phyloP scores from a whole-genome alignment of 1,140 invertebrate genomes.

The Bombus cullumanus region DNA sequence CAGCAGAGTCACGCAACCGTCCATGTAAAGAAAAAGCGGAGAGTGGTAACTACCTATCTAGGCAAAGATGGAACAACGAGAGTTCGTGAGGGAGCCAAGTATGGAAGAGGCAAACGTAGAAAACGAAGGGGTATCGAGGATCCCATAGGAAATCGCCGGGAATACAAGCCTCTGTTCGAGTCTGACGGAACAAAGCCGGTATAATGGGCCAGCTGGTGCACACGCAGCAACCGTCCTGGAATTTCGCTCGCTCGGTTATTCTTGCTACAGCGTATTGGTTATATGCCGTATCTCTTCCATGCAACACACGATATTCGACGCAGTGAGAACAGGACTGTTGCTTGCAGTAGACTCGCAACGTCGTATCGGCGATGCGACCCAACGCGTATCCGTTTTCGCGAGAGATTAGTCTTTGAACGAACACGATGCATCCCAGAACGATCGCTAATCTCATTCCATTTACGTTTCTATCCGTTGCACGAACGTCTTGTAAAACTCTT shows the following conservation, averaged over 20 bases:
- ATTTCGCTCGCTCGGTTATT: slow-evolving; percentile 40
- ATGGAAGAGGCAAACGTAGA: slow-evolving; percentile 25
- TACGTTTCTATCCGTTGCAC: slow-evolving; percentile 18
- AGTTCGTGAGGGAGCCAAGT: background rate
- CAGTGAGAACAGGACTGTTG: slow-evolving; percentile 10
- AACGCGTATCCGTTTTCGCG: slow-evolving; percentile 48
- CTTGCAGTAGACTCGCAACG: slow-evolving; percentile 12
- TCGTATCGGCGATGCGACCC: slow-evolving; percentile 44
- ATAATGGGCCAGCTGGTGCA: slow-evolving; percentile 59
- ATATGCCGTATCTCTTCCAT: slow-evolving; percentile 9
- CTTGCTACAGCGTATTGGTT: slow-evolving; percentile 9
- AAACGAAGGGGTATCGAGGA: slow-evolving; percentile 57
- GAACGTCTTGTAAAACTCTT: slow-evolving; percentile 52
- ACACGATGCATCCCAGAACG: slow-evolving; percentile 61
- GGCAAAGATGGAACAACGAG: background rate
- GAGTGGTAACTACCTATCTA: slow-evolving; percentile 15
- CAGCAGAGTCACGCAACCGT: background rate
- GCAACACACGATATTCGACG: background rate
- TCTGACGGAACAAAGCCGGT: slow-evolving; percentile 65
- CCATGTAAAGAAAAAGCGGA: background rate
- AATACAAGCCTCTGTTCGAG: slow-evolving; percentile 62
- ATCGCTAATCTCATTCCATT: slow-evolving; percentile 42
- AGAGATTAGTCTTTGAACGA: slow-evolving; percentile 65
- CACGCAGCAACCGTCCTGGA: slow-evolving; percentile 52
- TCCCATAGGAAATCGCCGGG: slow-evolving; percentile 66